Percentiles rank a stretch among this genome's conserved stretches.
phyloP scores from a whole-genome alignment of 2,888 invertebrate genomes.

The Pristionchus japonicus region DNA sequence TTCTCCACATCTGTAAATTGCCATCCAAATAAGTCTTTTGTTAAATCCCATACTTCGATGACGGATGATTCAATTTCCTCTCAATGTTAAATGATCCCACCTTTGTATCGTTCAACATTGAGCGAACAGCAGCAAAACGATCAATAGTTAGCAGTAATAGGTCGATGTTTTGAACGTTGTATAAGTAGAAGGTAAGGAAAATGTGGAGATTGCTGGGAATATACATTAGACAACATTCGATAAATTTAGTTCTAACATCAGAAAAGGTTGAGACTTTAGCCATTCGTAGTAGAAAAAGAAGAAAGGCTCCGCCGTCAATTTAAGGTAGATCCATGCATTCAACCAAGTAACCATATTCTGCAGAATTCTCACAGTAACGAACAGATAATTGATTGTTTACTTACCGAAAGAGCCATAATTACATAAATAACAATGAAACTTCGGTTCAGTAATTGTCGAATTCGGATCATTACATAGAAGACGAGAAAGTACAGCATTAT shows the following conservation, averaged over 20 bases:
- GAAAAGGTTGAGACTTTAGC: not conserved
- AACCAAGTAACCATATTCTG: not conserved
- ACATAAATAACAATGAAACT: not conserved
- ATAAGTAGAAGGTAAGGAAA: not conserved
- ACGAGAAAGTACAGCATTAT: not conserved
- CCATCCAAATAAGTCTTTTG: no score
- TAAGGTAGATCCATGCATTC: not conserved
- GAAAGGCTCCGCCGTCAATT: not conserved
- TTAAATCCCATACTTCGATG: no score
- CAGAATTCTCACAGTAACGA: no score
- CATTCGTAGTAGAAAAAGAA: not conserved
- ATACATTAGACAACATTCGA: no score
- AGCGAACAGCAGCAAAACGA: not conserved
- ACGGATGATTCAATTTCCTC: no score
- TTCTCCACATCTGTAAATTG: not conserved
- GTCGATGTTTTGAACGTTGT: not conserved
- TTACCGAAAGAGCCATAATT: not conserved
- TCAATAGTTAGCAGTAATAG: not conserved
- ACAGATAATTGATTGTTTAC: not conserved
- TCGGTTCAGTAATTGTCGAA: not conserved
- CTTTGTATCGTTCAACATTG: not conserved
- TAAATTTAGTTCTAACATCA: not conserved
- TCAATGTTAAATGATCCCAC: not conserved
- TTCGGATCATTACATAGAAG: not conserved
- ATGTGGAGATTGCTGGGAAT: not conserved